Evolutionary conservation across 1,140 invertebrate species (phyloP), one percentile per base, ranked within the genome.

Genomic region (Laupala kohalensis): DNA sequence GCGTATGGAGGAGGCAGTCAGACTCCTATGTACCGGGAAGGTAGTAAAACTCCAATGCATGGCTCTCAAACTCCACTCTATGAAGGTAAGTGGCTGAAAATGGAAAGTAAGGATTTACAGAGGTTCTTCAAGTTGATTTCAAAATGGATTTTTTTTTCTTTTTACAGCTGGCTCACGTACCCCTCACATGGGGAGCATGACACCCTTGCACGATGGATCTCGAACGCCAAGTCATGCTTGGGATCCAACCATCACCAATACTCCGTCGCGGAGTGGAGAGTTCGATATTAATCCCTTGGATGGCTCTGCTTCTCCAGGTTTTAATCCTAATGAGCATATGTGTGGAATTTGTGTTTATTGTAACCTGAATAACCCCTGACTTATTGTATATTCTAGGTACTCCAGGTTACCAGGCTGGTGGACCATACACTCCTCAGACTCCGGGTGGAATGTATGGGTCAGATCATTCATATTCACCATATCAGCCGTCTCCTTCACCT

Each of bases 31-130:
- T 96, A 97, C 80, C 87, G 89, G 75, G 86, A 85, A 62, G 92
- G 92, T 25, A 89, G 89, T 29, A 92, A 93, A 76, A 97, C 87
- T 66, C 91, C 87, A 76, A 91, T 91, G 86, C 89, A 91, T 77
- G 96, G 95, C 25, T 91, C 90, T 23, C 89, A 92, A 77, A 97
- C 95, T n/a, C 96, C 95, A 4, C 88, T 93, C 78, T 93, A 96
- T 83, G 83, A 96, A 77, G 85, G 85, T 80, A 73, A 72, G 74
- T 72, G 37, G 37, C 9, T 12, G n/a, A n/a, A n/a, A n/a, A 62
- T 12, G 19, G 37, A 62, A 62, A 62, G 37, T 62, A 12, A 62
- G 19, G 9, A 12, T 19, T 62, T 12, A 9, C 19, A 19, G 9
- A 12, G 37, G 19, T 12, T 62, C 9, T 62, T 62, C 19, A 12